phyloP scores from a whole-genome alignment of 2,888 invertebrate species.

The Bugulina stolonifera region DNA sequence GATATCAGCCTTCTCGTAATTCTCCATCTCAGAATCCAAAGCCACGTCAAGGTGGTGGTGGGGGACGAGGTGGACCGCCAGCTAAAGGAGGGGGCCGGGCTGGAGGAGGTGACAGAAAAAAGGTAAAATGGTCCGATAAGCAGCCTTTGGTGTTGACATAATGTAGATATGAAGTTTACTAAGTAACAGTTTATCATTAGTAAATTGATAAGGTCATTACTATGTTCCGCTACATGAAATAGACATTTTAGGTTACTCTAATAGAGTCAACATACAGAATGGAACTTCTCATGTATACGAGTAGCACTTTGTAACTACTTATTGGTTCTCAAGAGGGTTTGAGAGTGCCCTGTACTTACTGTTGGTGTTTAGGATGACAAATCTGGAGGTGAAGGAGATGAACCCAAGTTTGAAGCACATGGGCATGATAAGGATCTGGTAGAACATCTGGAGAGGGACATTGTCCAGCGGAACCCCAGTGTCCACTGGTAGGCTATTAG shows the following conservation, averaged over 20 bases:
- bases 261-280: no score
- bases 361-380: not conserved
- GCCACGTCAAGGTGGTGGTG: not conserved
- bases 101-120: conserved; percentile 28
- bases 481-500: conserved; percentile 95
- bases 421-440: conserved; percentile 84
- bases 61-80: conserved; percentile 12
- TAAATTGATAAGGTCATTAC: no score
- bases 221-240: no score
- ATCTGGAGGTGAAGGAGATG: conserved; percentile 36
- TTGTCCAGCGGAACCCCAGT: conserved; percentile 92
- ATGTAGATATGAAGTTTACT: no score
- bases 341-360: no score
- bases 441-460: conserved; percentile 88
- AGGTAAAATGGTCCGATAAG: no score
- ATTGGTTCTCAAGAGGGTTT: no score
- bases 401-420: conserved; percentile 75
- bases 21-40: conserved; percentile 5
- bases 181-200: no score
- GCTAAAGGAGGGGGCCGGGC: conserved; percentile 34
- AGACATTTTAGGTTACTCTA: no score
- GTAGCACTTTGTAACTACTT: no score
- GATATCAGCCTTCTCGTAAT: conserved; percentile 29
- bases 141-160: no score
- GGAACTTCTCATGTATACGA: no score